phyloP scores from a whole-genome alignment of 2,888 invertebrate genomes.

The Drosophila mimica region DNA sequence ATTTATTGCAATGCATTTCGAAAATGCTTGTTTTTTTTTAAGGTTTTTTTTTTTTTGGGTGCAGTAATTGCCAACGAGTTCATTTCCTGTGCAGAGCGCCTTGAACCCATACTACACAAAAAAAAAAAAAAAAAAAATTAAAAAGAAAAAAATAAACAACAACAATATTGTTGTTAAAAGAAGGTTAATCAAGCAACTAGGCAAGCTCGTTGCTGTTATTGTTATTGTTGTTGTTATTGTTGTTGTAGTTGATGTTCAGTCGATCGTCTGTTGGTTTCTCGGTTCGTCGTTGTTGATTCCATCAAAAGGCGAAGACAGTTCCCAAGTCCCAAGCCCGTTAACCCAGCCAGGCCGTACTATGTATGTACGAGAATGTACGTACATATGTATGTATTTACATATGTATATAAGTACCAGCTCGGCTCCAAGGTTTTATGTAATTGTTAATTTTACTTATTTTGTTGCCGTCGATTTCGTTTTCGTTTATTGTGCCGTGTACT shows the following conservation, averaged over 20 bases:
- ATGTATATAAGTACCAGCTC: slow-evolving; percentile 5
- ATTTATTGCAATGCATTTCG: slow-evolving; percentile 12
- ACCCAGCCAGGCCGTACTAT: slow-evolving; percentile 15
- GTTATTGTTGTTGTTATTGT: background rate
- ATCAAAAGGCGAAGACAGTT: slow-evolving; percentile 51
- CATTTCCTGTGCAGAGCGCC: slow-evolving; percentile 36
- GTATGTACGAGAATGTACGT: background rate
- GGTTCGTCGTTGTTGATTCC: slow-evolving; percentile 29
- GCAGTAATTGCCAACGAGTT: slow-evolving; percentile 25
- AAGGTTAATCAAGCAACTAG: slow-evolving; percentile 69
- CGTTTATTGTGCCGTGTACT: slow-evolving; percentile 36
- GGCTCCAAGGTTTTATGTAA: slow-evolving; percentile 62
- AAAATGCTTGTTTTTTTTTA: background rate
- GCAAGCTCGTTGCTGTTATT: slow-evolving; percentile 20
- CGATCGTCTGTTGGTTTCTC: slow-evolving; percentile 24
- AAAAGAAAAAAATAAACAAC: slow-evolving; percentile 14
- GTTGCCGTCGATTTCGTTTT: slow-evolving; percentile 42
- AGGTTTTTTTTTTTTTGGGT: slow-evolving; percentile 11
- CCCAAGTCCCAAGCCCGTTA: slow-evolving; percentile 54
- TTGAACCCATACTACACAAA: slow-evolving; percentile 32
- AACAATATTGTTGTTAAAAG: slow-evolving; percentile 43
- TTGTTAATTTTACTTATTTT: slow-evolving; percentile 57
- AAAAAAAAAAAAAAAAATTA: slow-evolving; percentile 2
- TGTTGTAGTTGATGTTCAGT: slow-evolving; percentile 2
- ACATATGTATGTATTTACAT: background rate